Conservation (phyloP, 2,797 vertebrate species). For the Spondyliosoma cantharus region DNA sequence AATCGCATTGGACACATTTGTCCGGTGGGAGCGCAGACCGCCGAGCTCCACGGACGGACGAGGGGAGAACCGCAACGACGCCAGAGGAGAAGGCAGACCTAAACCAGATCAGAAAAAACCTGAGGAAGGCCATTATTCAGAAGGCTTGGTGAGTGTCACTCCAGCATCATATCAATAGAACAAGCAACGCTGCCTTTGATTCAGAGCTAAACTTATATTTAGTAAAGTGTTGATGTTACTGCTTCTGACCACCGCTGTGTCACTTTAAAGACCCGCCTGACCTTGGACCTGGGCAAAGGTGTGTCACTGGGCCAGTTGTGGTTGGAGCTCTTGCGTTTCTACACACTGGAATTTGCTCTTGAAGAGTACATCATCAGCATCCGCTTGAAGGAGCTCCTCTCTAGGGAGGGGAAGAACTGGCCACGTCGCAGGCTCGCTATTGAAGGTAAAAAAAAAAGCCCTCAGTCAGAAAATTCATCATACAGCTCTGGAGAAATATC, state of each 20-base stretch:
- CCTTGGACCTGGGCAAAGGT: conserved; percentile 81
- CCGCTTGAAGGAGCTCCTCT: conserved; percentile 91
- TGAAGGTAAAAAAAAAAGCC: conserved; percentile 85
- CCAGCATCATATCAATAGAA: accelerated
- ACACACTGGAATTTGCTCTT: conserved; percentile 97
- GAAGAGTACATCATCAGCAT: conserved; percentile 98
- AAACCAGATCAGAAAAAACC: conserved; percentile 86
- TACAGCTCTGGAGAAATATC: neutral
- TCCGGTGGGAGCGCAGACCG: conserved; percentile 92
- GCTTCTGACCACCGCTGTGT: neutral
- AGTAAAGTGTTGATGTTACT: neutral
- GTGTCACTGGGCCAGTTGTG: conserved; percentile 92
- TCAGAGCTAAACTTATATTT: neutral
- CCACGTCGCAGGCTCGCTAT: conserved; percentile 96
- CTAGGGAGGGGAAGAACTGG: conserved; percentile 96
- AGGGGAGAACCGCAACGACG: conserved; percentile 86
- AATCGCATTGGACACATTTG: conserved; percentile 86
- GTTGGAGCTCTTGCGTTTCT: conserved; percentile 96
- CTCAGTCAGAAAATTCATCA: neutral
- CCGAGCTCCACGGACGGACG: conserved; percentile 85
- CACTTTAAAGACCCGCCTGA: conserved; percentile 84
- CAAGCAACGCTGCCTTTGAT: neutral
- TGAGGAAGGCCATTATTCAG: conserved; percentile 74
- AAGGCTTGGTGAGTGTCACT: conserved; percentile 89
- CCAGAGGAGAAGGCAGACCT: conserved; percentile 84